Evolutionary conservation across 1,140 invertebrate genomes (phyloP).

Genomic region (Drosophila sturtevanti): DNA sequence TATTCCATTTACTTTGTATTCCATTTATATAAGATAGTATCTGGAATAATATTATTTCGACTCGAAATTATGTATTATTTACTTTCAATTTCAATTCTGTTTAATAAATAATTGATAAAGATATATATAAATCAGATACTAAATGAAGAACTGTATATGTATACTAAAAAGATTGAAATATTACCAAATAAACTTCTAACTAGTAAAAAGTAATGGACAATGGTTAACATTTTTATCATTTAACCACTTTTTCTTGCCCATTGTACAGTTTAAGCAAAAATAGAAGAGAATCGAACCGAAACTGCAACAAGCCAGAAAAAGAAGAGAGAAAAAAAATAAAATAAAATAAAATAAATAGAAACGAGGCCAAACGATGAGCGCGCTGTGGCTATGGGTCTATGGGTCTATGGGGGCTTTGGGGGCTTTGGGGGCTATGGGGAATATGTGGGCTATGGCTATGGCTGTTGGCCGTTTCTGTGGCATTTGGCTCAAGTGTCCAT

Average conservation of each 20-base stretch:
- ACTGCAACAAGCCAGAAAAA: slow-evolving; percentile 46
- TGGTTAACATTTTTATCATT: slow-evolving; percentile 15
- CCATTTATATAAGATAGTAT: too few species aligned
- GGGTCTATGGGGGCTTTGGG: neutral
- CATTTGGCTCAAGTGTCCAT: slow-evolving; percentile 68
- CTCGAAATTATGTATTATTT: too few species aligned
- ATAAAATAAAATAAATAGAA: slow-evolving; percentile 35
- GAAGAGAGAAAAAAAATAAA: slow-evolving; percentile 12
- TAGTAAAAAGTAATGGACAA: neutral
- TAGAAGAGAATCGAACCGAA: slow-evolving; percentile 41
- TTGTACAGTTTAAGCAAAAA: slow-evolving; percentile 29
- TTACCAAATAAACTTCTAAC: neutral
- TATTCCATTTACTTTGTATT: too few species aligned
- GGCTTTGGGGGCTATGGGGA: too few species aligned
- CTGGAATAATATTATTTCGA: too few species aligned
- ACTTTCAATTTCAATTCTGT: too few species aligned
- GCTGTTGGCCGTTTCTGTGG: slow-evolving; percentile 12
- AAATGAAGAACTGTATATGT: too few species aligned
- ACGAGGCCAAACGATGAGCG: slow-evolving; percentile 61
- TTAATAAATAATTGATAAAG: too few species aligned
- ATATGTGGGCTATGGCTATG: neutral
- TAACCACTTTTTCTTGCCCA: neutral
- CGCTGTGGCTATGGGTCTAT: neutral
- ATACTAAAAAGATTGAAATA: too few species aligned
- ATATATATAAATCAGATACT: too few species aligned